phyloP scores from a whole-genome alignment of 2,797 vertebrate genomes.

The Bradypodion pumilum region DNA sequence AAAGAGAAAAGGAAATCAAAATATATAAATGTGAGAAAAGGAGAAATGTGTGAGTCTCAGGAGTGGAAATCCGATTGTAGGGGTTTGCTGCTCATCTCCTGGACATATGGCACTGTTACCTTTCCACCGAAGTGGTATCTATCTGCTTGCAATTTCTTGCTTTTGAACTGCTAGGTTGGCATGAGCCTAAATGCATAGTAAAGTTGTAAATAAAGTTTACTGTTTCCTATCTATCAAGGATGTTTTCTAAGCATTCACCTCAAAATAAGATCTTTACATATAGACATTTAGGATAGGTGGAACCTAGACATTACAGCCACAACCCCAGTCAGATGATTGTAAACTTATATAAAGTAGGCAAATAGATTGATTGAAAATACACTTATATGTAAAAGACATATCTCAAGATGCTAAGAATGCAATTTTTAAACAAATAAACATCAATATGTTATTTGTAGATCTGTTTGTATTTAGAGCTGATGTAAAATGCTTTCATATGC shows the following conservation, averaged over 20 bases:
- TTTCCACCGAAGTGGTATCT: too few species aligned
- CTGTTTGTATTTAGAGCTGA: background rate
- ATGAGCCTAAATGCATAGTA: background rate
- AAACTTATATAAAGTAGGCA: background rate
- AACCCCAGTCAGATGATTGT: background rate
- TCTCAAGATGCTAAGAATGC: too few species aligned
- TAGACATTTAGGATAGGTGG: background rate
- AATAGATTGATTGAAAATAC: background rate
- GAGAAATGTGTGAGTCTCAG: background rate
- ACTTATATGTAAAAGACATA: too few species aligned
- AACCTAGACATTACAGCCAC: background rate
- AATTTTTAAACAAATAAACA: too few species aligned
- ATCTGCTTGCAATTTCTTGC: too few species aligned
- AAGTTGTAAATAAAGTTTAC: background rate
- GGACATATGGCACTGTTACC: too few species aligned
- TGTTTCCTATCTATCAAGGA: background rate
- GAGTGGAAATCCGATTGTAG: too few species aligned
- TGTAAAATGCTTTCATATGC: too few species aligned
- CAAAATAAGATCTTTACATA: background rate
- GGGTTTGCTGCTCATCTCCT: too few species aligned
- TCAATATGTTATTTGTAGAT: background rate
- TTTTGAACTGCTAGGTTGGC: too few species aligned
- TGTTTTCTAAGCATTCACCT: background rate
- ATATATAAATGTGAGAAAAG: slow-evolving; percentile 40
- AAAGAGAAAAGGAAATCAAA: slow-evolving; percentile 29